Evolutionary conservation across 2,888 invertebrate genomes (phyloP).

Genomic region (Flexamia atlantica): DNA sequence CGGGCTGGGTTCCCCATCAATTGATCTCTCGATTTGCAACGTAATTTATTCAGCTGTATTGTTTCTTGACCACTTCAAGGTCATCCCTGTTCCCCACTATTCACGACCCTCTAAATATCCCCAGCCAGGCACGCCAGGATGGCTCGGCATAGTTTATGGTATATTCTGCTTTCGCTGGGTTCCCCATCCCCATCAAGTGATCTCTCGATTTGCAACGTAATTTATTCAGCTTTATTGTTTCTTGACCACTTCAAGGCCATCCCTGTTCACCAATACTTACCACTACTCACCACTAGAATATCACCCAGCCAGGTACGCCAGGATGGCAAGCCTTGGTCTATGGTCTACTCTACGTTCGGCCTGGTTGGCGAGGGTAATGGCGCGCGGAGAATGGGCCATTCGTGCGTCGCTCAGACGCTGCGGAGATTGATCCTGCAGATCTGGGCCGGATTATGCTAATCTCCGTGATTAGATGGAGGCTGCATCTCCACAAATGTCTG

Average conservation of each 20-base stretch:
- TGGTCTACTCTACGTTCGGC: slow-evolving; percentile 12
- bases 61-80: too few species aligned
- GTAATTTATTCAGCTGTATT: too few species aligned
- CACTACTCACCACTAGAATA: background rate
- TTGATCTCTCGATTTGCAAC: too few species aligned
- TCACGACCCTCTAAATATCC: too few species aligned
- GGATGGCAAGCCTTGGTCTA: background rate
- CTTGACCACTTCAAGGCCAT: background rate
- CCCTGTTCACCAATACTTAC: background rate
- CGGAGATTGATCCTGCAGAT: slow-evolving; percentile 20
- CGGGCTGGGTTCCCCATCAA: too few species aligned
- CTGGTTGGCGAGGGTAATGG: slow-evolving; percentile 39
- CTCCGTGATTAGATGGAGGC: background rate
- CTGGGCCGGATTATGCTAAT: background rate
- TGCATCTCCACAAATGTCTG: background rate
- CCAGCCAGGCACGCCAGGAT: too few species aligned
- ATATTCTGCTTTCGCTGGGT: too few species aligned
- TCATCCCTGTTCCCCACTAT: too few species aligned
- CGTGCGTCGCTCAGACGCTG: slow-evolving; percentile 33
- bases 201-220: too few species aligned
- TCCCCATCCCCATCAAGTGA: too few species aligned
- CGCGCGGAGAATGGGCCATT: slow-evolving; percentile 37
- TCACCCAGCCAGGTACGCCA: background rate
- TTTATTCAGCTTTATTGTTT: too few species aligned
- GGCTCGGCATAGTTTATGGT: too few species aligned